Evolutionary conservation across 2,797 vertebrate species (phyloP).

Genomic region (Mastacembelus armatus): DNA sequence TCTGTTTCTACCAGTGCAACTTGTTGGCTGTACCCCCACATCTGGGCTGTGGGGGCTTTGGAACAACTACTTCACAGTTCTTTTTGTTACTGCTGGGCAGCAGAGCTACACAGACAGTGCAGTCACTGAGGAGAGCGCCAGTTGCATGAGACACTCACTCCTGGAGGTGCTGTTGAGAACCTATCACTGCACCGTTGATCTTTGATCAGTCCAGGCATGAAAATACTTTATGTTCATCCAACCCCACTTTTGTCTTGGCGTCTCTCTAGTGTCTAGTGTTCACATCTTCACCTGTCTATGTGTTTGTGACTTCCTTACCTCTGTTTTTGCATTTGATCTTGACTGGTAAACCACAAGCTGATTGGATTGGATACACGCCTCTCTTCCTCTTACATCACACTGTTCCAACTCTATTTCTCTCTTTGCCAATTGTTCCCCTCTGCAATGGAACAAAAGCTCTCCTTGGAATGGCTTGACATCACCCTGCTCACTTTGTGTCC

Average conservation of each 20-base stretch:
- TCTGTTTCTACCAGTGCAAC: slow-evolving; percentile 83
- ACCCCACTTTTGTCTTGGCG: slow-evolving; percentile 71
- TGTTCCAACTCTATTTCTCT: slow-evolving; percentile 57
- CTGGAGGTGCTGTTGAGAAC: slow-evolving; percentile 72
- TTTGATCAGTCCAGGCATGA: slow-evolving; percentile 78
- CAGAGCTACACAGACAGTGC: slow-evolving; percentile 73
- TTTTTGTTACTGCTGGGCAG: slow-evolving; percentile 66
- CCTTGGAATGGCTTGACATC: slow-evolving; percentile 82
- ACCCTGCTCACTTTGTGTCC: slow-evolving; percentile 77
- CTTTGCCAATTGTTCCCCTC: slow-evolving; percentile 69
- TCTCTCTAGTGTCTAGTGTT: slow-evolving; percentile 70
- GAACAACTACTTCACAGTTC: slow-evolving; percentile 74
- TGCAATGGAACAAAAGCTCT: slow-evolving; percentile 75
- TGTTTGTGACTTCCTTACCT: slow-evolving; percentile 64
- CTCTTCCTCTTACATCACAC: slow-evolving; percentile 61
- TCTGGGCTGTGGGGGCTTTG: slow-evolving; percentile 69
- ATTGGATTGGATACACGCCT: slow-evolving; percentile 66
- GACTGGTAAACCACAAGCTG: slow-evolving; percentile 61
- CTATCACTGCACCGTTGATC: slow-evolving; percentile 72
- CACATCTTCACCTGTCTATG: slow-evolving; percentile 71
- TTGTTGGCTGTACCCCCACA: slow-evolving; percentile 74
- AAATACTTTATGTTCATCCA: slow-evolving; percentile 63
- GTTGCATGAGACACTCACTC: slow-evolving; percentile 81
- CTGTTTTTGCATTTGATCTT: slow-evolving; percentile 70
- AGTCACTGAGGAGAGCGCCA: slow-evolving; percentile 71